Evolutionary conservation across 2,888 invertebrate species (phyloP).

Genomic region (Euplexia lucipara): DNA sequence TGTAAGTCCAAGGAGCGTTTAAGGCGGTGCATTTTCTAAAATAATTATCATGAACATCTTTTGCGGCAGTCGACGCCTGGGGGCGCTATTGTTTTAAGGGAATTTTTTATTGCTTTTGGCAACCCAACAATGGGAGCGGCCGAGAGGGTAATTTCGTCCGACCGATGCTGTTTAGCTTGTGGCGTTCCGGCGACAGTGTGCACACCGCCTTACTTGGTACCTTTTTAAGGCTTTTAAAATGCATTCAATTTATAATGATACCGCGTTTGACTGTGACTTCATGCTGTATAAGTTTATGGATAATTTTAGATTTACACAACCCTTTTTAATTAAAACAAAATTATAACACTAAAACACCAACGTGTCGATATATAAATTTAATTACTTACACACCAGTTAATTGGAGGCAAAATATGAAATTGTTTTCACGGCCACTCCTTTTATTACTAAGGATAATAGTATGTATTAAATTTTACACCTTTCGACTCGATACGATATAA

Average conservation of each 20-base stretch:
- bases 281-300: conserved; percentile 32
- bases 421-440: conserved; percentile 70
- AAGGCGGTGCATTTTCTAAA: conserved; percentile 85
- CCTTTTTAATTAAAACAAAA: conserved; percentile 52
- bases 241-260: conserved; percentile 68
- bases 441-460: conserved; percentile 77
- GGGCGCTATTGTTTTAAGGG: conserved; percentile 90
- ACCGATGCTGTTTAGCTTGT: conserved; percentile 77
- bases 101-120: conserved; percentile 88
- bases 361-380: conserved; percentile 59
- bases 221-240: conserved; percentile 70
- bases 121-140: conserved; percentile 88
- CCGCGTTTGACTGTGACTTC: conserved; percentile 60
- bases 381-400: conserved; percentile 64
- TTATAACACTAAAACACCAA: conserved; percentile 54
- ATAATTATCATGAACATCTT: conserved; percentile 89
- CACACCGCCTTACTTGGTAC: conserved; percentile 69
- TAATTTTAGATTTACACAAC: conserved; percentile 49
- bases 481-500: conserved; percentile 77
- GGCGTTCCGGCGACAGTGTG: conserved; percentile 75
- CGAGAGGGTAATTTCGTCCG: conserved; percentile 82
- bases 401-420: conserved; percentile 63
- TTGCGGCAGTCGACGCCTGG: conserved; percentile 84
- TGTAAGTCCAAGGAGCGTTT: conserved; percentile 85
- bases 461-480: conserved; percentile 80